Percentiles rank a stretch among this genome's conserved stretches.
Evolutionary conservation across 2,888 invertebrate species (phyloP).

Genomic region (Girardia tigrina): DNA sequence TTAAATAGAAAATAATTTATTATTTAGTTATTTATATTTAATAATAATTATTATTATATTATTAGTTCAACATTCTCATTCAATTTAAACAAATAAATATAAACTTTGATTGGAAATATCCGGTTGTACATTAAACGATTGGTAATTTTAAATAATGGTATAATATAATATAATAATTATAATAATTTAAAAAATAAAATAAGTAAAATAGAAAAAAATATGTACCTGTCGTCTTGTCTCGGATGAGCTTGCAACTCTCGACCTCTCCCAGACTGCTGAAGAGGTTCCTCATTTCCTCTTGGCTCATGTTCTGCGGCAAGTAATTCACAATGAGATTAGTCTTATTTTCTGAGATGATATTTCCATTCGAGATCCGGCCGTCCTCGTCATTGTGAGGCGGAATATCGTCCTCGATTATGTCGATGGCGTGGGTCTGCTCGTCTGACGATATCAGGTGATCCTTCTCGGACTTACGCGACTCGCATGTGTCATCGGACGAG

Average conservation of each 20-base stretch:
- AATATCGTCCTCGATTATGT: background rate
- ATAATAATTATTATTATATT: too few species aligned
- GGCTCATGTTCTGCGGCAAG: constrained; percentile 97
- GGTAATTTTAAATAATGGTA: too few species aligned
- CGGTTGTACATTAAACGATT: too few species aligned
- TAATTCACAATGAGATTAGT: constrained; percentile 99
- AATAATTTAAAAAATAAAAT: background rate
- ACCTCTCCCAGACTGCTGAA: constrained; percentile 97
- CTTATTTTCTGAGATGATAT: constrained; percentile 64
- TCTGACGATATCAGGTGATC: background rate
- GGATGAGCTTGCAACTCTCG: constrained; percentile 93
- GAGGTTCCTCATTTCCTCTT: constrained; percentile 90
- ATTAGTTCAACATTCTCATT: too few species aligned
- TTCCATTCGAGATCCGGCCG: background rate
- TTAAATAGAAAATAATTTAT: too few species aligned
- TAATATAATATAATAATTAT: too few species aligned
- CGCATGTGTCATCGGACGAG: background rate
- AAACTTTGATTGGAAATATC: too few species aligned
- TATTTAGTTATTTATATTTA: too few species aligned
- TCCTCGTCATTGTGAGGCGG: background rate
- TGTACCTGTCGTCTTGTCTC: constrained; percentile 87
- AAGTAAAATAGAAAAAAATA: constrained; percentile 10
- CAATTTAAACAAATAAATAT: too few species aligned
- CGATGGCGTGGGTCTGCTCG: background rate
- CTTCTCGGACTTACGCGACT: background rate